Evolutionary conservation across 92 coral and sea anemone genomes (phyloP), one percentile per base, ranked within the genome.

Genomic region (Porites lobata): DNA sequence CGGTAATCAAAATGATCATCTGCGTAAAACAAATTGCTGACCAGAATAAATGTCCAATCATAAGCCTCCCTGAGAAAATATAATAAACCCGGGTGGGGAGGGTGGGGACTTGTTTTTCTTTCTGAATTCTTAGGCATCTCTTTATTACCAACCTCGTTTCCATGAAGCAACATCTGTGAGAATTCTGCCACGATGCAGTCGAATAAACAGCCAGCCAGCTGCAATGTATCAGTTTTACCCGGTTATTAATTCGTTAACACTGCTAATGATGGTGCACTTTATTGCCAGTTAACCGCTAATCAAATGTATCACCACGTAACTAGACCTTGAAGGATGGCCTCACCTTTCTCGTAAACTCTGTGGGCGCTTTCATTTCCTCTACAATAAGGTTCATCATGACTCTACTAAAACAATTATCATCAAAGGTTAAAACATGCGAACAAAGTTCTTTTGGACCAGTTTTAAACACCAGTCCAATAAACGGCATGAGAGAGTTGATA

Each of bases 161-260:
- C 94, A 61, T 88, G 90, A 56, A 88, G 83, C 2, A 84, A 51
- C 79, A 89, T 79, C 86, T 66, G 90, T 59, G 77, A 22, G 76
- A 78, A 69, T 9, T 68, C 71, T 65, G 94, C 83, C 78, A 92
- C 52, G 11, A 92, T 3, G 77, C 94, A 92, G 81, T 85, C 94
- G 72, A 84, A 88, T 72, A 92, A 80, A 53, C 94, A 83, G 6
- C 75, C 92, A 50, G 86, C 84, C 14, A 92, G 53, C 94, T 92
- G 47, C 47, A 38, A 38, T 3, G 47, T 38, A 38, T 38, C 47
- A 38, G 47, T 38, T 38, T 38, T 38, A 38, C 47, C 47, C 47
- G 47, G 4, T 38, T 38, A 38, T 38, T 38, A 4, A 38, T 38
- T 38, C 47, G 6, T 38, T 38, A 38, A 3, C 47, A 38, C 7